A percentile compares a stretch with the other conserved stretches of the same genome.
These are phyloP conservation scores for Drosophila orosa DNA, from an alignment of 1,140 invertebrate species.

Conservation along the genomic window DNA sequence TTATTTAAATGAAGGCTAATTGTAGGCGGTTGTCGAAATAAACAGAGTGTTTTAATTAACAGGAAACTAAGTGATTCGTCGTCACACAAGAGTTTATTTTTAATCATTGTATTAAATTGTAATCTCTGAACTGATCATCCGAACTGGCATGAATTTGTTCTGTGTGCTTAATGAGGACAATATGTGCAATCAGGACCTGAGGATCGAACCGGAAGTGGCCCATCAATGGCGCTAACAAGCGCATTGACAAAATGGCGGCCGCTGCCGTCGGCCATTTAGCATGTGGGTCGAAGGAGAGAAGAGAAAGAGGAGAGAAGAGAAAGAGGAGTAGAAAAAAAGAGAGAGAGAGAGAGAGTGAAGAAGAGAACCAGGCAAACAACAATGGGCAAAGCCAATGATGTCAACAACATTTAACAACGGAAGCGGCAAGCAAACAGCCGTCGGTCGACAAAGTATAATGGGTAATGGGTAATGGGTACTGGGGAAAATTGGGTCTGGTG, in stretches of 20 bases:
- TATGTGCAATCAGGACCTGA: constrained; percentile 26
- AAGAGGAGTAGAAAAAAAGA: not conserved
- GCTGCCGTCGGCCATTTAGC: constrained; percentile 44
- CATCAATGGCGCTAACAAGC: constrained; percentile 53
- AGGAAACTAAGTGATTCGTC: constrained; percentile 23
- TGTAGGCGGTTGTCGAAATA: constrained; percentile 35
- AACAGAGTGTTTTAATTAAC: constrained; percentile 54
- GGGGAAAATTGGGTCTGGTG: constrained; percentile 12
- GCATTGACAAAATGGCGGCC: constrained; percentile 57
- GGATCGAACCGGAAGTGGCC: constrained; percentile 35
- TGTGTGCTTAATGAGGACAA: constrained; percentile 2
- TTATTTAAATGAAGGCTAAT: constrained; percentile 55
- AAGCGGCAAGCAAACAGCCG: constrained; percentile 42
- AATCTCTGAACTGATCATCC: not conserved
- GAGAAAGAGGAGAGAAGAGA: not conserved
- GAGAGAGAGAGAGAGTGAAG: not conserved
- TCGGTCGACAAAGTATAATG: constrained; percentile 14
- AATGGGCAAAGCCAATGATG: constrained; percentile 55
- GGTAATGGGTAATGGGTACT: not conserved
- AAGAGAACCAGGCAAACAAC: constrained; percentile 35
- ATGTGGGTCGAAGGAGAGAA: constrained; percentile 21
- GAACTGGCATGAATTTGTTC: not conserved
- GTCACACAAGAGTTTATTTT: not conserved
- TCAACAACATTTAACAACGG: constrained; percentile 67
- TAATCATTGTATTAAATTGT: not conserved